Evolutionary conservation across 92 coral and sea anemone species (phyloP), one percentile per base, ranked within the genome.

Genomic region (Zoanthus gigantus): DNA sequence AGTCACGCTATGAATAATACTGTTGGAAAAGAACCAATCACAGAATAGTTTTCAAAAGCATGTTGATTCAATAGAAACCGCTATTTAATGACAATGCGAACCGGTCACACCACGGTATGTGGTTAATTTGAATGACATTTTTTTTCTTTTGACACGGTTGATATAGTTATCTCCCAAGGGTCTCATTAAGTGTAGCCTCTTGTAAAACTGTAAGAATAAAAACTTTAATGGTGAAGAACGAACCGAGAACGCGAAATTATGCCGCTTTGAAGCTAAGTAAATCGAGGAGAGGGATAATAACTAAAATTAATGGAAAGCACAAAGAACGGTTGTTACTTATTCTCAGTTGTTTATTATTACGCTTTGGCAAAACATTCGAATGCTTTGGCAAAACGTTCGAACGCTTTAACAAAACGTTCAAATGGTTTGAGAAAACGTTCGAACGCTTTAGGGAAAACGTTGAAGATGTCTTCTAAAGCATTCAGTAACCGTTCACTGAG

Each of bases 221-320:
- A 68, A 28, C 74, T 68, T 68, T 29, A 68, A 68, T 68, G 74
- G 42, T 68, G 74, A 68, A 32, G 44, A 68, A 32, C 32, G 71
- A 66, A 66, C 71, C 71, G 30, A 66, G 71, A 9, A 66, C 23
- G 71, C 71, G 29, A 66, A 66, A 66, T 31, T 66, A 66, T 66
- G 71, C 30, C 71, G 71, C 71, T 68, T 68, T 68, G 52, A 47
- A 8, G 52, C 4, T 10, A 68, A 68, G 44, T 68, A 68, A 68
- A 68, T 68, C 74, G 74, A 29, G 74, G 74, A 68, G 74, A 68
- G 74, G 74, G 44, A 68, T 68, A 68, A 68, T 28, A 68, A 32
- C 74, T 68, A 68, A 68, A 14, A 68, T 68, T 68, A 29, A 68
- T 68, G 74, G 74, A 68, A 68, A 68, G 74, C 74, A 68, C 74